Conservation (phyloP, 2,797 vertebrate species). For the Serranus cabrilla region DNA sequence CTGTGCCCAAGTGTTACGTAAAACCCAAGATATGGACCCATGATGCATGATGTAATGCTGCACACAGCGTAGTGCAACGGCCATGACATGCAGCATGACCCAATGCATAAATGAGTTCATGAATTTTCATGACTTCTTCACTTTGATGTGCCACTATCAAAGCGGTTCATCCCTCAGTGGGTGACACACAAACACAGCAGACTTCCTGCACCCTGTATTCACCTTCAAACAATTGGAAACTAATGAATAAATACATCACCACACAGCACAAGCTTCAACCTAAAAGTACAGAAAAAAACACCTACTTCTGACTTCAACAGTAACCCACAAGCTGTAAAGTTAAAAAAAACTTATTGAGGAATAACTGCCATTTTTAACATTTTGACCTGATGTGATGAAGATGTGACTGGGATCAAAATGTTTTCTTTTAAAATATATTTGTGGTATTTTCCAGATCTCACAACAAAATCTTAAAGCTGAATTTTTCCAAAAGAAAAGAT, state of each 20-base stretch:
- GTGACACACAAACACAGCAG: conserved; percentile 17
- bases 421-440: neutral
- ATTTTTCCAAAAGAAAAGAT: neutral
- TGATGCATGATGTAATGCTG: conserved; percentile 21
- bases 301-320: neutral
- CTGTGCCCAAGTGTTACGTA: neutral
- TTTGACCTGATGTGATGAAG: neutral
- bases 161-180: conserved; percentile 16
- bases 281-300: neutral
- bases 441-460: neutral
- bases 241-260: neutral
- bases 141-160: conserved; percentile 42
- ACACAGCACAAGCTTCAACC: neutral
- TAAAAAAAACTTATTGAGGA: too few relatives aligned
- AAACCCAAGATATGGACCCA: neutral
- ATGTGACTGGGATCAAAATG: neutral
- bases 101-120: conserved; percentile 20
- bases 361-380: neutral
- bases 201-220: conserved; percentile 5
- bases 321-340: too few relatives aligned
- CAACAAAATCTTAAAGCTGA: neutral
- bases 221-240: neutral
- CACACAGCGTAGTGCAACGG: neutral
- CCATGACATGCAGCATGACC: conserved; percentile 9
- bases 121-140: conserved; percentile 40